Percentiles rank a stretch among this genome's conserved stretches.
Evolutionary conservation across 2,113 vertebrate genomes (phyloP).

Genomic region (Columbina picui): DNA sequence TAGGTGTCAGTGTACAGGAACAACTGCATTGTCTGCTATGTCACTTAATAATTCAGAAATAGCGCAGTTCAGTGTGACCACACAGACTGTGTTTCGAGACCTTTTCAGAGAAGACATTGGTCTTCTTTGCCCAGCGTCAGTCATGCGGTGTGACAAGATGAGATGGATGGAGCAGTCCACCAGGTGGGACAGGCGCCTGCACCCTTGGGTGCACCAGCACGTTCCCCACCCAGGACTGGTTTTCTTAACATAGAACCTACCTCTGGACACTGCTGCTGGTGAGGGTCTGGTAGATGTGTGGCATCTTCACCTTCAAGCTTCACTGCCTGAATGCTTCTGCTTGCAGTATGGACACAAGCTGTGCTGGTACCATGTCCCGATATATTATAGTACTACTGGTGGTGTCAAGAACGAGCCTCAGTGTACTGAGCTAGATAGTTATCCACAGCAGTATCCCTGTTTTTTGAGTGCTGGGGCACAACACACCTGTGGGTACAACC

Average conservation of each 20-base stretch:
- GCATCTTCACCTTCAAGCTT: neutral
- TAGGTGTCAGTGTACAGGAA: neutral
- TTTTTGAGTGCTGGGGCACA: neutral
- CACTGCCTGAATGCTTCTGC: fast-evolving
- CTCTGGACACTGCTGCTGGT: neutral
- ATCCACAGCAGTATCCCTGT: neutral
- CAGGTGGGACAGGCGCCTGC: fast-evolving
- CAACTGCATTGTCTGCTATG: neutral
- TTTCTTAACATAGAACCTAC: neutral
- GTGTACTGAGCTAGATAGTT: neutral
- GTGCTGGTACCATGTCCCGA: neutral
- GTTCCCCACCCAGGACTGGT: neutral
- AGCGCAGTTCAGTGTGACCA: neutral
- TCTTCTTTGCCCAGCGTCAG: neutral
- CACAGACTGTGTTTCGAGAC: neutral
- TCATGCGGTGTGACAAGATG: neutral
- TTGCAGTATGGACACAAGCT: fast-evolving
- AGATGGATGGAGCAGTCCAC: neutral
- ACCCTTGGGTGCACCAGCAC: too few relatives aligned
- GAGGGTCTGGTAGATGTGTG: neutral
- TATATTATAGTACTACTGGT: fast-evolving
- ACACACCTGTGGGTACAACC: neutral
- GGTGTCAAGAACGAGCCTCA: neutral
- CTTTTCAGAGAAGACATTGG: neutral
- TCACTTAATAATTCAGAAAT: neutral